These are phyloP conservation scores for Tigriopus californicus DNA, from an alignment of 2,888 invertebrate genomes.

Conservation along the genomic window DNA sequence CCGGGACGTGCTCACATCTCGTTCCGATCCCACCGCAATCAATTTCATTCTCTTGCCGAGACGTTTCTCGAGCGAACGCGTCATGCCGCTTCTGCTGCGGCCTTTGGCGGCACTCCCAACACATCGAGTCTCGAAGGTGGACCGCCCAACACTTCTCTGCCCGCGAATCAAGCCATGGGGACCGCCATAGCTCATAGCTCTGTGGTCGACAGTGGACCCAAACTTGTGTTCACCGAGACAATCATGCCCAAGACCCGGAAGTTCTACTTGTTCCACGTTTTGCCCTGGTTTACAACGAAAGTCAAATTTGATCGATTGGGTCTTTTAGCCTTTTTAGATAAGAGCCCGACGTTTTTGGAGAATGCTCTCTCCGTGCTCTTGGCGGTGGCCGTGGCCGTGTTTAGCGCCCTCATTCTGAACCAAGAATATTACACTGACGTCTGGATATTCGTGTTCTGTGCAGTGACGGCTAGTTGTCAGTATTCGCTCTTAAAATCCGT, in stretches of 20 bases:
- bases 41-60: conserved; percentile 25
- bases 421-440: conserved; percentile 75
- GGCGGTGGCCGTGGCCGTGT: conserved; percentile 60
- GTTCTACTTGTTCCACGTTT: background rate
- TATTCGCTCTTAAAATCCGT: conserved; percentile 93
- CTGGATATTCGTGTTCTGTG: conserved; percentile 81
- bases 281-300: background rate
- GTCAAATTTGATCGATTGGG: conserved; percentile 82
- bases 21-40: conserved; percentile 18
- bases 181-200: background rate
- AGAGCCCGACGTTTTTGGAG: conserved; percentile 65
- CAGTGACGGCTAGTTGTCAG: conserved; percentile 93
- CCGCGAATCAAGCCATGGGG: background rate
- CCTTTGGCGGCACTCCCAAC: background rate
- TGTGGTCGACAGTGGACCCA: background rate
- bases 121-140: background rate
- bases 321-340: conserved; percentile 74
- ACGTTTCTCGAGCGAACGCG: conserved; percentile 26
- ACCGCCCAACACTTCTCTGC: background rate
- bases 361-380: conserved; percentile 60
- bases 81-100: conserved; percentile 20
- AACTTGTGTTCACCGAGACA: background rate
- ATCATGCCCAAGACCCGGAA: background rate
- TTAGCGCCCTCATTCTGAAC: conserved; percentile 64
- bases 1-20: conserved; percentile 8